Base-by-base conservation (phyloP, 2,888 invertebrate genomes). In the Tachina grossa region DNA sequence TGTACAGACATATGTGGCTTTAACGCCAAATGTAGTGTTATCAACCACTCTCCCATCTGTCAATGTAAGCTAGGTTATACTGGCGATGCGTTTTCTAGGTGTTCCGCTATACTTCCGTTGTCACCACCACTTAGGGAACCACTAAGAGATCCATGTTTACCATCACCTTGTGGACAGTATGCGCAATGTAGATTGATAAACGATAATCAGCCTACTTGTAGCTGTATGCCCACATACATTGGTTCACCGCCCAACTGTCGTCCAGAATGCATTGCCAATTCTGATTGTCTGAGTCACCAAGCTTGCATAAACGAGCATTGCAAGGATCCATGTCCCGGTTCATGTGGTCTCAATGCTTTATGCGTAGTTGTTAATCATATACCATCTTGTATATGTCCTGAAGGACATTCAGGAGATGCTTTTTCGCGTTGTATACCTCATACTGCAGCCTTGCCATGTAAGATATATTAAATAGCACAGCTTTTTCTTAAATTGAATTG, bases 301-400 rank as follows among this genome's bases (percentile, higher is more conserved):
- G 95, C 96, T 22, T 96, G 96, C 89, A 94, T 96, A 68, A 95
- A 94, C 89, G 93, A 94, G 88, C 95, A 95, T 92, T 96, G 96
- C 90, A 93, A 93, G 89, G 95, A 96, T 92, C 96, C 96, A 47
- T 96, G 96, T 88, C 95, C 94, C 39, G 95, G 95, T 82, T 95
- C 95, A 9, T 97, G 96, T 91, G 96, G 96, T 49, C 91, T 93
- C 66, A 95, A 94, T 89, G 96, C 96, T n/a, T 91, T 94, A 68
- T 96, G 96, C 89, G 94, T 95, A 88, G 95, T 96, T 9, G 94
- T 95, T 66, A 95, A 95, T 88, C 96, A 96, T 89, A 94, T 95
- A 39, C 95, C 96, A 10, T 94, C 94, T 91, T 96, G 96, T 89
- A 94, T 94, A 84, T 96, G 96, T 89, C 94, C 94, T 51, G 94